These are phyloP conservation scores for Peribatodes rhomboidaria DNA, from an alignment of 2,888 invertebrate species.

Conservation along the genomic window DNA sequence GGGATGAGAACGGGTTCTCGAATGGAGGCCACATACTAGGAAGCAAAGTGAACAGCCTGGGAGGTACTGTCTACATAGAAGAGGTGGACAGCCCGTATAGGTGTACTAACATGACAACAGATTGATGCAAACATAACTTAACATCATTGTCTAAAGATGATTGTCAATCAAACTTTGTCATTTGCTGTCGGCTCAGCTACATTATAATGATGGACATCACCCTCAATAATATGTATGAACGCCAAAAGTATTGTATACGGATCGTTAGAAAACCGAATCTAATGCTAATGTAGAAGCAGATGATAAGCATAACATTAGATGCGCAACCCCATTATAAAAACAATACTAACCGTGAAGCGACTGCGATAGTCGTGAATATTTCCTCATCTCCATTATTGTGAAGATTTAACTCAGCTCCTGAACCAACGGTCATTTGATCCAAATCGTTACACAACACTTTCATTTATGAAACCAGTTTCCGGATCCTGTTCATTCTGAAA, in stretches of 20 bases:
- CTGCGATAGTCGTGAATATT: constrained; percentile 77
- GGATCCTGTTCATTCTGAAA: constrained; percentile 73
- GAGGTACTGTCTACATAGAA: constrained; percentile 31
- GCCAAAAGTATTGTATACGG: constrained; percentile 5
- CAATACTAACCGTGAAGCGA: constrained; percentile 78
- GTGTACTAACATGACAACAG: constrained; percentile 18
- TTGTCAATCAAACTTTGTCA: constrained; percentile 14
- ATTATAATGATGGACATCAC: constrained; percentile 3
- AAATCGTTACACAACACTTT: constrained; percentile 79
- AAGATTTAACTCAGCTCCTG: constrained; percentile 64
- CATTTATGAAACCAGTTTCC: constrained; percentile 74
- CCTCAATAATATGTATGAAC: constrained; percentile 18
- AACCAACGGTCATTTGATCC: constrained; percentile 67
- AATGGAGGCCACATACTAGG: constrained; percentile 52
- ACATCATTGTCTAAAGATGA: constrained; percentile 10
- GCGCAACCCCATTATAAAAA: constrained; percentile 35
- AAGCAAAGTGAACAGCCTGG: constrained; percentile 44
- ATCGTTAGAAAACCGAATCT: constrained; percentile 27
- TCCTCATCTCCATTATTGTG: constrained; percentile 80
- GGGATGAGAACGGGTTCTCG: constrained; percentile 51
- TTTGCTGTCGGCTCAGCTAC: not conserved
- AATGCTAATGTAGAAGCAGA: constrained; percentile 31
- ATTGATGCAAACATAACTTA: constrained; percentile 1
- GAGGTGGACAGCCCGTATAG: constrained; percentile 23
- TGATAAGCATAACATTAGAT: constrained; percentile 38